Evolutionary conservation across 2,888 invertebrate species (phyloP), one percentile per base, ranked within the genome.

Genomic region (Galeruca laticollis): DNA sequence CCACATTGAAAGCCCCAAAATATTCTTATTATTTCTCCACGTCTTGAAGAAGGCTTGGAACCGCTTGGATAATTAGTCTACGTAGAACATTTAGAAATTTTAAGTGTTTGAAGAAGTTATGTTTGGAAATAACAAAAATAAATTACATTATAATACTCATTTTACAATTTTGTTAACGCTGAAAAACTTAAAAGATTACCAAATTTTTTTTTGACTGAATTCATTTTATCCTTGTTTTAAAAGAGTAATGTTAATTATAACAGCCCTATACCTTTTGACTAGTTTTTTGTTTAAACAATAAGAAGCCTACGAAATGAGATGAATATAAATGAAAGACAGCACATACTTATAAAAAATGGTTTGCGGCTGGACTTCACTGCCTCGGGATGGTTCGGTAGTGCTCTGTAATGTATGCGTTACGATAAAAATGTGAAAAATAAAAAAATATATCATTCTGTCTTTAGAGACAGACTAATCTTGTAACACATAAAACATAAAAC

Each of bases 351-450:
- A 75, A 75, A 73, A 77, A 79, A 77, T 77, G 79, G 80, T 79
- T 77, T 77, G 77, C 75, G 74, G 75, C 75, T 74, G 76, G 76
- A 75, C 79, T 75, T 83, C 82, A 83, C 79, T 82, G 82, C 78
- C 78, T 82, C 77, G 83, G 81, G 73, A 79, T 76, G 76, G 79
- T 79, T 73, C 82, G 82, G 83, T 81, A 81, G 82, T 83, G 82
- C 82, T 84, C 85, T 85, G 85, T 83, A 85, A 85, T 81, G 83
- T 82, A 84, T 79, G 82, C 81, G 82, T 80, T 81, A 75, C 82
- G 82, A 81, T 82, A 79, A 84, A 83, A 83, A 78, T 20, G 57
- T 37, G 57, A 57, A 80, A 74, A 79, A 65, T 80, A 57, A 33
- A 65, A 65, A 77, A 77, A 81, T 81, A 60, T 74, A 73, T 76